A percentile compares a stretch with the other conserved stretches of the same genome.
These are phyloP conservation scores for Apogon talboti DNA, from an alignment of 2,797 vertebrate genomes.

Conservation along the genomic window DNA sequence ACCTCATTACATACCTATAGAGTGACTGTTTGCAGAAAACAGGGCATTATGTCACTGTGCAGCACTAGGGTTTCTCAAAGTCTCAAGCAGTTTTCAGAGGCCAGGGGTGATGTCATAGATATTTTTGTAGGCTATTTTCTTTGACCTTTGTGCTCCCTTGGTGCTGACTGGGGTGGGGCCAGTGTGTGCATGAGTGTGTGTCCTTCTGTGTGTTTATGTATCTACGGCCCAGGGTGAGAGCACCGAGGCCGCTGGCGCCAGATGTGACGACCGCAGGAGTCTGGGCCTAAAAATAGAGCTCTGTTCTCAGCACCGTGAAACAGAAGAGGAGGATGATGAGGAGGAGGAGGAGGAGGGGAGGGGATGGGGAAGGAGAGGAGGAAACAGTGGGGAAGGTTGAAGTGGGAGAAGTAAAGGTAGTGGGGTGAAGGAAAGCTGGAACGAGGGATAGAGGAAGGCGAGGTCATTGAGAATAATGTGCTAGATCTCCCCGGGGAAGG, in stretches of 20 bases:
- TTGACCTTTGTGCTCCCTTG: constrained; percentile 77
- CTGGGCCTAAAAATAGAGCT: constrained; percentile 85
- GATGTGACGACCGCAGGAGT: constrained; percentile 87
- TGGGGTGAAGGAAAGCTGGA: constrained; percentile 38
- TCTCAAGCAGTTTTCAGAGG: constrained; percentile 48
- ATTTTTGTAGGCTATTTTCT: constrained; percentile 61
- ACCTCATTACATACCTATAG: constrained; percentile 48
- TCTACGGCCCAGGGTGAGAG: constrained; percentile 75
- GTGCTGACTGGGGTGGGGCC: constrained; percentile 60
- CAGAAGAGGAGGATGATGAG: constrained; percentile 56
- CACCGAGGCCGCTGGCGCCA: constrained; percentile 83
- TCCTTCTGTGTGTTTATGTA: constrained; percentile 63
- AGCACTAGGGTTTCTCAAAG: constrained; percentile 34
- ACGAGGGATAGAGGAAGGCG: constrained; percentile 54
- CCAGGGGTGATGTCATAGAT: constrained; percentile 75
- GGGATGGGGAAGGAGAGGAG: constrained; percentile 21
- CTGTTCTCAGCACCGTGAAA: constrained; percentile 83
- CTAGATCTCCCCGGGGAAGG: constrained; percentile 72
- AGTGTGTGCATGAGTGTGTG: constrained; percentile 32
- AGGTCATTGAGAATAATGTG: constrained; percentile 79
- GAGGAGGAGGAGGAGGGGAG: constrained; percentile 38
- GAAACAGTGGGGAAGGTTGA: constrained; percentile 30
- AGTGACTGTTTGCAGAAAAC: constrained; percentile 43
- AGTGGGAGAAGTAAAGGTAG: constrained; percentile 25
- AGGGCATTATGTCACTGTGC: constrained; percentile 46